Percentiles rank a stretch among this genome's conserved stretches.
These are phyloP conservation scores for Zosterops lateralis DNA, from an alignment of 2,113 vertebrate genomes.

Conservation along the genomic window DNA sequence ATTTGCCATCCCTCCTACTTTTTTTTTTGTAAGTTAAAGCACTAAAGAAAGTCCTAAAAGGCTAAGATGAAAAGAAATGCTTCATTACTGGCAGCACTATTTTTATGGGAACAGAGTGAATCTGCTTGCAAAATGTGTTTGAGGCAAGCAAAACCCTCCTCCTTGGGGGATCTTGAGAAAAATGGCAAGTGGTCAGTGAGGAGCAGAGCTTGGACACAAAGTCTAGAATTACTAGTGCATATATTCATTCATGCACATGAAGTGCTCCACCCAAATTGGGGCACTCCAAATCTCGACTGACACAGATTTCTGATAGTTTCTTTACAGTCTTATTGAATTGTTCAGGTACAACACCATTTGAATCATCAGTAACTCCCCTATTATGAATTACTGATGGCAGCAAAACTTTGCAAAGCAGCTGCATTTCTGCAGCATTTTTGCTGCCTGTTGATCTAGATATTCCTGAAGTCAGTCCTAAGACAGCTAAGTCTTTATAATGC, in stretches of 20 bases:
- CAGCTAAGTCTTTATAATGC: background rate
- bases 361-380: background rate
- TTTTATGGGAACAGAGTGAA: background rate
- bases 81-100: background rate
- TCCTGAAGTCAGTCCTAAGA: background rate
- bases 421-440: background rate
- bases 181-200: background rate
- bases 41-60: background rate
- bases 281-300: background rate
- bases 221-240: background rate
- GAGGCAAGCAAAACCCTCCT: background rate
- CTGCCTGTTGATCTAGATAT: fast-evolving
- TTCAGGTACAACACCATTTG: background rate
- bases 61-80: background rate
- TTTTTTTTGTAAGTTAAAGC: background rate
- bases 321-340: background rate
- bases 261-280: background rate
- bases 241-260: background rate
- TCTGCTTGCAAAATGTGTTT: background rate
- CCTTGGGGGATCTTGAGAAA: background rate
- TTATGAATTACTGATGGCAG: background rate
- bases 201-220: background rate
- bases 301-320: background rate
- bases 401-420: background rate
- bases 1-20: background rate